These are phyloP conservation scores for Sacculina carcini DNA, from an alignment of 2,888 invertebrate species.

Conservation along the genomic window DNA sequence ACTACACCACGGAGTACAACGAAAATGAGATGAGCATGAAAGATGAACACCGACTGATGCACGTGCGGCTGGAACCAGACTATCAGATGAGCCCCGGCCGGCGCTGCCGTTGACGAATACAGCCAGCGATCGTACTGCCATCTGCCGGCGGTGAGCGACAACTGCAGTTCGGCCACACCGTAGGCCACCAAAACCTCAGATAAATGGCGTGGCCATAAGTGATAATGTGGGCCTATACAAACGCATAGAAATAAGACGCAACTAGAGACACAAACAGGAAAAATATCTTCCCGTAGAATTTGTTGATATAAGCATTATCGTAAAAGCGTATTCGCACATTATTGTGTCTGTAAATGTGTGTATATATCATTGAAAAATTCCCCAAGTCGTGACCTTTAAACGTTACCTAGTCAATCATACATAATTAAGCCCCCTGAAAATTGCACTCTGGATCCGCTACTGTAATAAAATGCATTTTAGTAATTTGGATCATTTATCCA, in stretches of 20 bases:
- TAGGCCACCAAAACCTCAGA: constrained; percentile 63
- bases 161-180: constrained; percentile 62
- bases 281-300: neutral
- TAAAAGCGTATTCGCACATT: neutral
- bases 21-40: neutral
- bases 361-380: too few relatives aligned
- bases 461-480: too few relatives aligned
- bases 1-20: neutral
- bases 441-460: too few relatives aligned
- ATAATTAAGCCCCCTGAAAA: too few relatives aligned
- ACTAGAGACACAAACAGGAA: neutral
- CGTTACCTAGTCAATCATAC: too few relatives aligned
- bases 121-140: constrained; percentile 91
- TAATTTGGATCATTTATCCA: too few relatives aligned
- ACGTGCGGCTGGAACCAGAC: constrained; percentile 43
- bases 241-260: constrained; percentile 17
- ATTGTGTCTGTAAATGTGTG: too few relatives aligned
- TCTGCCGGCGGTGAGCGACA: constrained; percentile 71
- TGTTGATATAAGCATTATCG: neutral
- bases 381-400: neutral
- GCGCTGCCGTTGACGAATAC: constrained; percentile 62
- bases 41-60: neutral
- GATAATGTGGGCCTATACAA: constrained; percentile 54
- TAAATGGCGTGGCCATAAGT: constrained; percentile 61
- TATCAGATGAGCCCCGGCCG: constrained; percentile 79